phyloP scores from a whole-genome alignment of 2,888 invertebrate species.

The Yponomeuta plumbellus region DNA sequence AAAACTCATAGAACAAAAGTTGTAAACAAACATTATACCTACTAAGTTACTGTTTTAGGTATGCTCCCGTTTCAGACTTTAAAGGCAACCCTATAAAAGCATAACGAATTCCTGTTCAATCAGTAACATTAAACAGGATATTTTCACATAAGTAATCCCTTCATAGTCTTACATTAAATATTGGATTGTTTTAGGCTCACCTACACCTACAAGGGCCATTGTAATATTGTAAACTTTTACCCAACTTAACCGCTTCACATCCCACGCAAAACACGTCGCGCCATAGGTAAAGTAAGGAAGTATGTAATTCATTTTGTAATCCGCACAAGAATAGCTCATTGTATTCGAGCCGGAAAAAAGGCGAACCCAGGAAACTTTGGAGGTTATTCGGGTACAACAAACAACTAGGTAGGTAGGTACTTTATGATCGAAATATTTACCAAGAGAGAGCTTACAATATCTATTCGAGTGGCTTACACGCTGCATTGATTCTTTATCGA shows the following conservation, averaged over 20 bases:
- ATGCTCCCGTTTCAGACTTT: too few species aligned
- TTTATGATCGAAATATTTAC: conserved; percentile 26
- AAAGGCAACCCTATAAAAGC: too few species aligned
- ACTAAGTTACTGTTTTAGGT: too few species aligned
- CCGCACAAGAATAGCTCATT: conserved; percentile 45
- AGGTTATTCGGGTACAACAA: background rate
- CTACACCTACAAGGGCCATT: background rate
- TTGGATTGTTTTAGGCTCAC: background rate
- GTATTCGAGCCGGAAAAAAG: conserved; percentile 36
- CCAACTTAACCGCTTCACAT: background rate
- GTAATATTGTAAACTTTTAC: background rate
- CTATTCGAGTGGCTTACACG: background rate
- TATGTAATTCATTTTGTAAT: conserved; percentile 51
- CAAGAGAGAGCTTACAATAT: background rate
- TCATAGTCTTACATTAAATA: background rate
- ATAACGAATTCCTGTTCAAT: background rate
- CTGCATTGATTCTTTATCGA: background rate
- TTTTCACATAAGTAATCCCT: background rate
- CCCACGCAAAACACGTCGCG: background rate
- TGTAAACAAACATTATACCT: too few species aligned
- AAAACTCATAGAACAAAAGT: too few species aligned
- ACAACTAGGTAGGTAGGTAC: too few species aligned
- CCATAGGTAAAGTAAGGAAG: conserved; percentile 37
- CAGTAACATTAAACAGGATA: background rate
- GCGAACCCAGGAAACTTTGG: conserved; percentile 25